Percentiles rank a stretch among this genome's conserved stretches.
Evolutionary conservation across 1,140 invertebrate species (phyloP).

Genomic region (Meloidogyne hapla): DNA sequence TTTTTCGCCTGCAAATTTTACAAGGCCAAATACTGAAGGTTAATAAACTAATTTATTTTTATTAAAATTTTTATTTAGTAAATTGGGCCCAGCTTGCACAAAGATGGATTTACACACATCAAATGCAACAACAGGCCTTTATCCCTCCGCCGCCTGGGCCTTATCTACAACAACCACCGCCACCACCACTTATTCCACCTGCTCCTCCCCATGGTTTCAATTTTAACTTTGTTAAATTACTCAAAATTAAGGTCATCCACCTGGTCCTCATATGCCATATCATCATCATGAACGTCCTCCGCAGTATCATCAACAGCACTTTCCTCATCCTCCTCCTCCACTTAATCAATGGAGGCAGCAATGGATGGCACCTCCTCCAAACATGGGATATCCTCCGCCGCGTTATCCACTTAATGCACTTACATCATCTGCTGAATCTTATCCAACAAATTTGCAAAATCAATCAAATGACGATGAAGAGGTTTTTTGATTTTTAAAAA

Average conservation of each 20-base stretch:
- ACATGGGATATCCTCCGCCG: neutral
- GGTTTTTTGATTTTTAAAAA: neutral
- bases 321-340: neutral
- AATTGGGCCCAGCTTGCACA: conserved; percentile 44
- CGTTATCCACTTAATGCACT: neutral
- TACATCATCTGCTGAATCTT: neutral
- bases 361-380: neutral
- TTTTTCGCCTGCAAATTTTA: conserved; percentile 14
- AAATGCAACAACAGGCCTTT: conserved; percentile 10
- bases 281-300: neutral
- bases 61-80: conserved; percentile 27
- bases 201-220: neutral
- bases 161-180: conserved; percentile 20
- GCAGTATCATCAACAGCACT: too few species aligned
- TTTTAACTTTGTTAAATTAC: neutral
- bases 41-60: neutral
- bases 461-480: conserved; percentile 14
- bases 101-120: conserved; percentile 35
- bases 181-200: conserved; percentile 7
- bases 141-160: conserved; percentile 11
- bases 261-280: neutral
- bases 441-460: neutral
- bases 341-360: neutral
- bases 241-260: neutral
- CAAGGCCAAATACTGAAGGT: conserved; percentile 4